Conservation (phyloP, 2,113 vertebrate species). For the Serinus canaria region DNA sequence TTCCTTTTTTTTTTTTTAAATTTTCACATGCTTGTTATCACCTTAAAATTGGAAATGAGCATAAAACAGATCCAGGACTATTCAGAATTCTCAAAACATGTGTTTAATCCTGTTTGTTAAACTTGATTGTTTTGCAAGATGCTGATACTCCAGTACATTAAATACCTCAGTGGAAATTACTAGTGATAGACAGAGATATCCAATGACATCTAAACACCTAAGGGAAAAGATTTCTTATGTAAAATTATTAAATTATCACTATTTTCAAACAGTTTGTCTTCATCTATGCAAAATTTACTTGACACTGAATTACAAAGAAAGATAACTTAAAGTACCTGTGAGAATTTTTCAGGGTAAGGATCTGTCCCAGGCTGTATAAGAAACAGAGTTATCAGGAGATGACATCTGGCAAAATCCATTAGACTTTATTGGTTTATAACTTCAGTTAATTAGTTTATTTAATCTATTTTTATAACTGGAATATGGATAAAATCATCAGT, state of each 20-base stretch:
- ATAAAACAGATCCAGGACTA: neutral
- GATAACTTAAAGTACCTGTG: neutral
- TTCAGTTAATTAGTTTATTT: neutral
- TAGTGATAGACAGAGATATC: neutral
- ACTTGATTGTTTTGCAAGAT: neutral
- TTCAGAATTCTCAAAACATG: rapidly evolving
- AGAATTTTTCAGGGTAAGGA: neutral
- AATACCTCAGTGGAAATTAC: neutral
- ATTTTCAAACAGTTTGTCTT: neutral
- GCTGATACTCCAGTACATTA: neutral
- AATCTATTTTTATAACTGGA: neutral
- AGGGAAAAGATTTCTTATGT: neutral
- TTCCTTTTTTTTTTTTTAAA: neutral
- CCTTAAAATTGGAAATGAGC: neutral
- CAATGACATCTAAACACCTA: neutral
- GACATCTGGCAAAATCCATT: neutral
- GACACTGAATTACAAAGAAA: neutral
- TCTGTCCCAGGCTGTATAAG: neutral
- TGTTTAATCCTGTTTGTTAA: neutral
- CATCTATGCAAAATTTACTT: neutral
- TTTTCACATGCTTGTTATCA: neutral
- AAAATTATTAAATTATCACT: neutral
- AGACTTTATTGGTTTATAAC: neutral
- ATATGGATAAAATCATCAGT: neutral
- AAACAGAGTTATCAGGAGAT: neutral